Evolutionary conservation across 1,140 invertebrate species (phyloP).

Genomic region (Bombus vancouverensis): DNA sequence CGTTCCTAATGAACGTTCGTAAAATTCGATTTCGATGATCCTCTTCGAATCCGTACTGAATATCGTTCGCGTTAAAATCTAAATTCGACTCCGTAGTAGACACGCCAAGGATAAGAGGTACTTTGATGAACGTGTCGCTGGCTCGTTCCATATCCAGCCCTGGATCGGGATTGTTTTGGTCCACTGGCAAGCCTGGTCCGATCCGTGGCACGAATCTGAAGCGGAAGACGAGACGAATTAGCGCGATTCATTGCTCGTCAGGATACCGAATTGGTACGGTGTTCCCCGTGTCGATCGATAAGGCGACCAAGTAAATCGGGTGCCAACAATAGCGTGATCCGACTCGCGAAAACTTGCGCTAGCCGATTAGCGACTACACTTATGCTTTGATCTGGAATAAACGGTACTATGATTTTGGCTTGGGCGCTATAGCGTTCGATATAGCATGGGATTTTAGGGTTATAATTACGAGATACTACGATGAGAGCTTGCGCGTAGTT

Average conservation of each 20-base stretch:
- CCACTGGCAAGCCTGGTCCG: slow-evolving; percentile 87
- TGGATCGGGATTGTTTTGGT: slow-evolving; percentile 85
- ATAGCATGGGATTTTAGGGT: background rate
- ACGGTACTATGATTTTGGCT: no score
- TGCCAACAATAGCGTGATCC: background rate
- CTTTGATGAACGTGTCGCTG: slow-evolving; percentile 87
- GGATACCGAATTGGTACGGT: background rate
- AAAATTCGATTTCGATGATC: slow-evolving; percentile 88
- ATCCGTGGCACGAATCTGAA: slow-evolving; percentile 82
- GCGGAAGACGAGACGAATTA: slow-evolving; percentile 16
- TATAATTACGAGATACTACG: background rate
- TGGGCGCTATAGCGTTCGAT: background rate
- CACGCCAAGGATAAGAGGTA: slow-evolving; percentile 87
- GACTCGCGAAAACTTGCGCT: no score
- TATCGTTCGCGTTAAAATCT: slow-evolving; percentile 89
- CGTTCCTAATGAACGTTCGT: slow-evolving; percentile 93
- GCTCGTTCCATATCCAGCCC: slow-evolving; percentile 86
- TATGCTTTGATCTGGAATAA: background rate
- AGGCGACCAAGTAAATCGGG: background rate
- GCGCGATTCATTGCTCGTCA: no score
- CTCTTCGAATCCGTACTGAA: slow-evolving; percentile 90
- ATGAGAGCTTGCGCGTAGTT: no score
- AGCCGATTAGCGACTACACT: background rate
- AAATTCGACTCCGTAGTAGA: slow-evolving; percentile 89
- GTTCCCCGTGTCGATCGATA: background rate